phyloP scores from a whole-genome alignment of 2,888 invertebrate species.

The Chaetogeoica ovagalla region DNA sequence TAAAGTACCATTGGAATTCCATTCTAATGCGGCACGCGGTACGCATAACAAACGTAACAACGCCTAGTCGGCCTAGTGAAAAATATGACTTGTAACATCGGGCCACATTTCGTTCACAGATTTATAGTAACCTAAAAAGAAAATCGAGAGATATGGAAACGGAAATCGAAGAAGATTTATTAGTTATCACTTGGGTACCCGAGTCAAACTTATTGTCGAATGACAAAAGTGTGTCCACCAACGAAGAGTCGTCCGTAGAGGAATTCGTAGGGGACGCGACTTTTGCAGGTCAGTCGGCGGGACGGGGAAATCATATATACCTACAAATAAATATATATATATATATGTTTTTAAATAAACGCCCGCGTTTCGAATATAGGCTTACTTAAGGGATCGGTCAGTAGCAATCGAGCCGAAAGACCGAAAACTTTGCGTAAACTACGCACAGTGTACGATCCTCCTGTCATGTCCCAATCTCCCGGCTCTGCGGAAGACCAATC shows the following conservation, averaged over 20 bases:
- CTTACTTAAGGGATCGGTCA: conserved; percentile 79
- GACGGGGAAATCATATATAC: too few relatives aligned
- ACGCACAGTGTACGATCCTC: conserved; percentile 69
- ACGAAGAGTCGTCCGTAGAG: conserved; percentile 72
- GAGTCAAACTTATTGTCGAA: conserved; percentile 70
- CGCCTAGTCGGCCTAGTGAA: not conserved
- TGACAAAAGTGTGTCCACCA: conserved; percentile 77
- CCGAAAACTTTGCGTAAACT: conserved; percentile 76
- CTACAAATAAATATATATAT: not conserved
- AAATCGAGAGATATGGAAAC: conserved; percentile 84
- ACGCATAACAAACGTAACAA: too few relatives aligned
- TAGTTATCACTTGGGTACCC: conserved; percentile 58
- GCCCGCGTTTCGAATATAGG: conserved; percentile 66
- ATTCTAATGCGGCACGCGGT: too few relatives aligned
- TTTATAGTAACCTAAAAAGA: conserved; percentile 68
- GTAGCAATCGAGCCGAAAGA: conserved; percentile 70
- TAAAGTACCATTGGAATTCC: conserved; percentile 65
- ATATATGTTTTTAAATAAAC: not conserved
- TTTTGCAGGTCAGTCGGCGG: conserved; percentile 74
- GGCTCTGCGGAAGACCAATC: conserved; percentile 53
- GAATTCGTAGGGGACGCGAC: conserved; percentile 84
- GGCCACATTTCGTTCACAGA: not conserved
- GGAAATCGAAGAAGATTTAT: conserved; percentile 69
- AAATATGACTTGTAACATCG: not conserved
- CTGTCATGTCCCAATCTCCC: conserved; percentile 53